A percentile compares a stretch with the other conserved stretches of the same genome.
These are phyloP conservation scores for Panagrolaimus sp. DNA, from an alignment of 1,140 invertebrate genomes.

Conservation along the genomic window DNA sequence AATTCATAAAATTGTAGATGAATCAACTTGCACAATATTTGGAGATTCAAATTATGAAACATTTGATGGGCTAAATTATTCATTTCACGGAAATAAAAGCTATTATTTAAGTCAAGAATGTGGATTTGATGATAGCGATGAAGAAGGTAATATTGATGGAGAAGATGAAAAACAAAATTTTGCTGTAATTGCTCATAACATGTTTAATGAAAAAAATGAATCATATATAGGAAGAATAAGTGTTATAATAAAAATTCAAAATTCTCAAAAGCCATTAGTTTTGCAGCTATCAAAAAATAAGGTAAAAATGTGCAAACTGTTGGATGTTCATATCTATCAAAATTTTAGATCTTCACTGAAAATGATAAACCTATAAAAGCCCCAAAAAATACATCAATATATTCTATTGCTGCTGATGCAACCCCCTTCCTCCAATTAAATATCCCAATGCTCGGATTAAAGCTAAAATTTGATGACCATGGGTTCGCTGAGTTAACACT, in stretches of 20 bases:
- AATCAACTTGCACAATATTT: neutral
- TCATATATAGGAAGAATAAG: neutral
- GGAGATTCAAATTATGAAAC: conserved; percentile 1
- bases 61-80: neutral
- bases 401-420: neutral
- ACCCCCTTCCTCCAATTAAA: neutral
- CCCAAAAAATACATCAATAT: neutral
- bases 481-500: conserved; percentile 4
- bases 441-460: neutral
- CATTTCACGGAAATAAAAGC: neutral
- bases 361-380: neutral
- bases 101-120: neutral
- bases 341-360: neutral
- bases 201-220: neutral
- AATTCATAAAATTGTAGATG: neutral
- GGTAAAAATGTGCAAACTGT: neutral
- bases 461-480: neutral
- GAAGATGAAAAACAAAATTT: neutral
- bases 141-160: no score
- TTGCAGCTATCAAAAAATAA: neutral
- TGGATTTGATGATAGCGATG: neutral
- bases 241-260: no score
- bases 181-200: neutral
- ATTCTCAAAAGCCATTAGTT: neutral
- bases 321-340: neutral